Conservation (phyloP, 1,140 invertebrate genomes). For the Heliconius melpomene region DNA sequence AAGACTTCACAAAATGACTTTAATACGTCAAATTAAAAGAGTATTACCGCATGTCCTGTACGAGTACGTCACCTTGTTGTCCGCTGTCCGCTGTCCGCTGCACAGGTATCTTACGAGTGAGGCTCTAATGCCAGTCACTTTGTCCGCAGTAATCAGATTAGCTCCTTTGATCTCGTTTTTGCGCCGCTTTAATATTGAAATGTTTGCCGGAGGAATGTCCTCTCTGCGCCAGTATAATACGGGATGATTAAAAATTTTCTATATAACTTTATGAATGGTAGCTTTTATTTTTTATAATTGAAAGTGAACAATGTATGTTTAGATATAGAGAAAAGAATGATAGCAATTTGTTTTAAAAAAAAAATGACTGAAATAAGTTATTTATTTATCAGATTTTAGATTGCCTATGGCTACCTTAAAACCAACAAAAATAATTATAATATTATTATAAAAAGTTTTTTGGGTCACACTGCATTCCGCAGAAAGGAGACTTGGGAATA, state of each 20-base stretch:
- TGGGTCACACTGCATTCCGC: no score
- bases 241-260: not conserved
- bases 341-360: no score
- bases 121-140: conserved; percentile 9
- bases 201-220: conserved; percentile 15
- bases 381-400: no score
- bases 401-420: no score
- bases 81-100: not conserved
- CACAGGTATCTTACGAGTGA: not conserved
- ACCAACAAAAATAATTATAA: no score
- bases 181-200: conserved; percentile 26
- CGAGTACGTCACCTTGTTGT: not conserved
- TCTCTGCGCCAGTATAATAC: not conserved
- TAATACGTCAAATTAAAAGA: not conserved
- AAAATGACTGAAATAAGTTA: no score
- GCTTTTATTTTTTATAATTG: no score
- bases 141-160: conserved; percentile 24
- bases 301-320: no score
- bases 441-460: no score
- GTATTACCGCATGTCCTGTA: not conserved
- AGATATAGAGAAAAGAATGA: no score
- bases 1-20: no score
- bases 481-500: no score
- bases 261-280: not conserved
- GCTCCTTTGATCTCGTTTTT: conserved; percentile 23